Conservation (phyloP, 1,140 invertebrate species). For the Procambarus clarkii region DNA sequence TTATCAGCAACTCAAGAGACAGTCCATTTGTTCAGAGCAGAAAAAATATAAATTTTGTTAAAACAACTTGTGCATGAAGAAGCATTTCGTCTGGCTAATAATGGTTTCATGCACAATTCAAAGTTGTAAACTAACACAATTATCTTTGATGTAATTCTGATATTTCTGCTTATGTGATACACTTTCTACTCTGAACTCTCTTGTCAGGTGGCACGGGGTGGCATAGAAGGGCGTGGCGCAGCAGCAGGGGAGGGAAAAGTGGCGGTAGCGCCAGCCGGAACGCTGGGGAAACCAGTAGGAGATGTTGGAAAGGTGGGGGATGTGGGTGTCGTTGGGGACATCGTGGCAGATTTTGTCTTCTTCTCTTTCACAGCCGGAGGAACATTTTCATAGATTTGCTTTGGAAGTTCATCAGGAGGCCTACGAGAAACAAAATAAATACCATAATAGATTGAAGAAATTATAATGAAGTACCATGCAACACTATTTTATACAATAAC, state of each 20-base stretch:
- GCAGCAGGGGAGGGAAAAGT: conserved; percentile 39
- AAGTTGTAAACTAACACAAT: conserved; percentile 3
- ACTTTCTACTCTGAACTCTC: conserved; percentile 59
- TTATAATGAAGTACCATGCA: too few relatives aligned
- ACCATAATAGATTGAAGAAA: not conserved
- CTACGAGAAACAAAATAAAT: conserved; percentile 24
- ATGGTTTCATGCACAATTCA: not conserved
- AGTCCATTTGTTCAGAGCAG: conserved; percentile 45
- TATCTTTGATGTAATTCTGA: not conserved
- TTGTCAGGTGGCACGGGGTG: conserved; percentile 61
- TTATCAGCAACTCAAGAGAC: conserved; percentile 12
- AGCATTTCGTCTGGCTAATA: not conserved
- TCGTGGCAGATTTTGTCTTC: conserved; percentile 62
- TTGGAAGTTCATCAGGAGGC: conserved; percentile 67
- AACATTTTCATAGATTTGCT: conserved; percentile 67
- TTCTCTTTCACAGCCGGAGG: conserved; percentile 69
- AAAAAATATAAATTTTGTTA: conserved; percentile 16
- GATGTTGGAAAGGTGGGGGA: conserved; percentile 58
- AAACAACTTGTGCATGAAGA: not conserved
- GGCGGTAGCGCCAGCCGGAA: not conserved
- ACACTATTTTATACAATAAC: too few relatives aligned
- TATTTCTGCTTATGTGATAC: conserved; percentile 4
- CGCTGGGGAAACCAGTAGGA: conserved; percentile 40
- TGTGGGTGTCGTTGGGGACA: conserved; percentile 60
- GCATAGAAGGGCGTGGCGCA: conserved; percentile 53